Evolutionary conservation across 2,888 invertebrate species (phyloP).

Genomic region (Tribolium freemani): DNA sequence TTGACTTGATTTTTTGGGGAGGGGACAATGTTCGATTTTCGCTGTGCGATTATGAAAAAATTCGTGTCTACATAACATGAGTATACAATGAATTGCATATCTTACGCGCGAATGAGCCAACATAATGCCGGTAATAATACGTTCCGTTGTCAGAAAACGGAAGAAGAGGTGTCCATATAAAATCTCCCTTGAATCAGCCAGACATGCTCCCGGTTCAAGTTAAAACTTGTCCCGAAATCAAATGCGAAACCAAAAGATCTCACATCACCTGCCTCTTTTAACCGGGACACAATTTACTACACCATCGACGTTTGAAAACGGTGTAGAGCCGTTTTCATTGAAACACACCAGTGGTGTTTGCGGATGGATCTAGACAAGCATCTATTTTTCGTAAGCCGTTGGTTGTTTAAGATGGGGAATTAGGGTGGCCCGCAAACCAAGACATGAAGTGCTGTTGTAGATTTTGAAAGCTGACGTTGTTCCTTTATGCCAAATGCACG

Average conservation of each 20-base stretch:
- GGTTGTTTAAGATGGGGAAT: conserved; percentile 18
- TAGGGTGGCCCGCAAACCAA: conserved; percentile 38
- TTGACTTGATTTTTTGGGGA: no score
- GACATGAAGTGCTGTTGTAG: conserved; percentile 40
- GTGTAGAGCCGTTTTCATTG: neutral
- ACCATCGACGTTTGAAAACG: conserved; percentile 14
- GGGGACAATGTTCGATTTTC: no score
- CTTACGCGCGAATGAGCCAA: conserved; percentile 33
- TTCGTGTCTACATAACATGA: conserved; percentile 7
- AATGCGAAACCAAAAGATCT: conserved; percentile 7
- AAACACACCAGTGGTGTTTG: neutral
- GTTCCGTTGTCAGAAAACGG: conserved; percentile 43
- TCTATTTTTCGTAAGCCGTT: conserved; percentile 17
- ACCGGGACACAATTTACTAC: neutral
- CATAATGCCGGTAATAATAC: conserved; percentile 38
- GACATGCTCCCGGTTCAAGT: conserved; percentile 43
- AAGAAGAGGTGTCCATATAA: conserved; percentile 53
- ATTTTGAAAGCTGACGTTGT: conserved; percentile 42
- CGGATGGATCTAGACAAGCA: neutral
- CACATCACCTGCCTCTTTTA: conserved; percentile 29
- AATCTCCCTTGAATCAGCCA: conserved; percentile 40
- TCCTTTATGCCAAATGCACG: conserved; percentile 43
- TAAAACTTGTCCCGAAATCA: conserved; percentile 45
- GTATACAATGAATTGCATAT: conserved; percentile 33
- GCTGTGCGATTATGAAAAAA: neutral